phyloP scores from a whole-genome alignment of 1,140 invertebrate species.

The Coboldia fuscipes region DNA sequence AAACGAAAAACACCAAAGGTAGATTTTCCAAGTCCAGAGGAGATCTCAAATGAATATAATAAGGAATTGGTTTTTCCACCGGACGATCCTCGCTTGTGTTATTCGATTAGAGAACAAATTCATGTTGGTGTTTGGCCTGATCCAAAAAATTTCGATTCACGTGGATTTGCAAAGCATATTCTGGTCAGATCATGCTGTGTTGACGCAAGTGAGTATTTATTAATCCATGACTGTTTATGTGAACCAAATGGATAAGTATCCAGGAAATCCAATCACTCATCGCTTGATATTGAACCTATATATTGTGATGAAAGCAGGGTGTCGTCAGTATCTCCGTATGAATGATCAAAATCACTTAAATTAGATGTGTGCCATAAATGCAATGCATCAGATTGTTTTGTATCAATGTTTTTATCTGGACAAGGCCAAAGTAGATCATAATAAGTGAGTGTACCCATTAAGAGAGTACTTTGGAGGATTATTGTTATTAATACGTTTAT shows the following conservation, averaged over 20 bases:
- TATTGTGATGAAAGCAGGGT: too few species aligned
- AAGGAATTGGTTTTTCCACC: constrained; percentile 59
- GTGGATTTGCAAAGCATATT: constrained; percentile 46
- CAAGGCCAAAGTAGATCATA: too few species aligned
- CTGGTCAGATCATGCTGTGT: constrained; percentile 74
- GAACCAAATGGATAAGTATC: constrained; percentile 1
- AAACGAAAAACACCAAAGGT: constrained; percentile 19
- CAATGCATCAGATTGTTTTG: too few species aligned
- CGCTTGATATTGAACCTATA: not conserved
- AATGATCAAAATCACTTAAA: too few species aligned
- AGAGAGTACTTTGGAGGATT: too few species aligned
- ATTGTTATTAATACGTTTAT: too few species aligned
- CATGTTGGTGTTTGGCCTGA: constrained; percentile 50
- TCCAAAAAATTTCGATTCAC: constrained; percentile 39
- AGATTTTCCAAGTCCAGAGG: constrained; percentile 30
- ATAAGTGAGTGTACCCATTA: too few species aligned
- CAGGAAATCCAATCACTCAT: not conserved
- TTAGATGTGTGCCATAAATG: too few species aligned
- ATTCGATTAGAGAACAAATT: constrained; percentile 83
- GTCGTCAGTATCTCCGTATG: too few species aligned
- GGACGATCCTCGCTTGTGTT: constrained; percentile 59
- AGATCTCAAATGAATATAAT: constrained; percentile 60
- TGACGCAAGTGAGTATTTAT: constrained; percentile 42
- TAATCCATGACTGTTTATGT: not conserved
- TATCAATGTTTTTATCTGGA: too few species aligned